These are phyloP conservation scores for Erythrocercus mccallii DNA, from an alignment of 2,113 vertebrate genomes.

Conservation along the genomic window DNA sequence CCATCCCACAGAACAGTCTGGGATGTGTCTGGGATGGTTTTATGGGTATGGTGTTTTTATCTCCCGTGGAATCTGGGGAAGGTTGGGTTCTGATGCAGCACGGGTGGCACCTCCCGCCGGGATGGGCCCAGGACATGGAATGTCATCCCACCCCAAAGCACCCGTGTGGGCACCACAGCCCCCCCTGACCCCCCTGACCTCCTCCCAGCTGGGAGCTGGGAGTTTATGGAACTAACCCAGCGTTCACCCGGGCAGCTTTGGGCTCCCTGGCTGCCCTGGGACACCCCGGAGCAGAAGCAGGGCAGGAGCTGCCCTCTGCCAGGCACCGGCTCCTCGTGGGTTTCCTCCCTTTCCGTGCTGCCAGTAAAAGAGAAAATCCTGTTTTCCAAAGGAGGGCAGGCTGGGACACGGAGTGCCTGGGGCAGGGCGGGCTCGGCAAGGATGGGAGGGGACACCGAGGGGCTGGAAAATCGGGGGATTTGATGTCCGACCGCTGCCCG, in stretches of 20 bases:
- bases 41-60: accelerated
- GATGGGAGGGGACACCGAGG: background rate
- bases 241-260: accelerated
- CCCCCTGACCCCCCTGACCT: background rate
- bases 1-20: background rate
- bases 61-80: background rate
- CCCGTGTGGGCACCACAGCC: accelerated
- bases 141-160: background rate
- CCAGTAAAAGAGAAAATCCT: background rate
- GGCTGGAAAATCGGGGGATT: background rate
- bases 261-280: accelerated
- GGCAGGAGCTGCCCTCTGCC: background rate
- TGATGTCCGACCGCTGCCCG: background rate
- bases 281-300: background rate
- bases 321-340: background rate
- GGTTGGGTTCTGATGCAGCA: background rate
- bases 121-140: accelerated
- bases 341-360: background rate
- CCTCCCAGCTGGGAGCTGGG: background rate
- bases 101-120: accelerated
- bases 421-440: background rate
- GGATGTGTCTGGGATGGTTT: accelerated
- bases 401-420: background rate
- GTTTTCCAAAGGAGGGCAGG: background rate
- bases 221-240: accelerated